Evolutionary conservation across 1,140 invertebrate genomes (phyloP).

Genomic region (Plodia interpunctella): DNA sequence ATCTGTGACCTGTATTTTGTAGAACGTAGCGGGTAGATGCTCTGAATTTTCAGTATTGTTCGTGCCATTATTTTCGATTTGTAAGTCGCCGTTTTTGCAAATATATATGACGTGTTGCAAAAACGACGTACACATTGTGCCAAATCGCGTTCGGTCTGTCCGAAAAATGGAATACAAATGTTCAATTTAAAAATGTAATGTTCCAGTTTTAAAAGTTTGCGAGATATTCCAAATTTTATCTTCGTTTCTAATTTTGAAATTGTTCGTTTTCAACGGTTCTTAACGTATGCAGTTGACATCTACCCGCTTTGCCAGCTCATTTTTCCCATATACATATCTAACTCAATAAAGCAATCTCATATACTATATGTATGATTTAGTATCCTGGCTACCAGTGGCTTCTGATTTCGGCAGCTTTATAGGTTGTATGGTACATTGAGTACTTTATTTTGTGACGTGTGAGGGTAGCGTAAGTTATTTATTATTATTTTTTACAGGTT

Average conservation of each 20-base stretch:
- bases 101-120: neutral
- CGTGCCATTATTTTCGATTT: constrained; percentile 40
- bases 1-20: constrained; percentile 58
- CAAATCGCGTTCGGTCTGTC: constrained; percentile 14
- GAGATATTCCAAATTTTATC: too few relatives aligned
- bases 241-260: neutral
- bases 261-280: neutral
- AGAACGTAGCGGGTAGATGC: constrained; percentile 10
- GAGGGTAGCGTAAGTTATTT: constrained; percentile 4
- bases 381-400: constrained; percentile 10
- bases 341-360: constrained; percentile 22
- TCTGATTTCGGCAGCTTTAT: constrained; percentile 16
- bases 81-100: neutral
- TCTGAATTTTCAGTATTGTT: constrained; percentile 16
- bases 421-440: neutral
- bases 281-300: neutral
- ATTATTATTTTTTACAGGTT: constrained; percentile 1
- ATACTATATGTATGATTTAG: constrained; percentile 26
- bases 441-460: constrained; percentile 2
- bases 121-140: constrained; percentile 15
- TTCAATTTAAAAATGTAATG: neutral
- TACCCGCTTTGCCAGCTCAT: constrained; percentile 19
- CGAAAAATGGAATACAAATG: constrained; percentile 1
- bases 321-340: constrained; percentile 26
- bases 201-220: neutral